Percentiles rank a stretch among this genome's conserved stretches.
Evolutionary conservation across 2,113 vertebrate genomes (phyloP).

Genomic region (Phalacrocorax aristotelis): DNA sequence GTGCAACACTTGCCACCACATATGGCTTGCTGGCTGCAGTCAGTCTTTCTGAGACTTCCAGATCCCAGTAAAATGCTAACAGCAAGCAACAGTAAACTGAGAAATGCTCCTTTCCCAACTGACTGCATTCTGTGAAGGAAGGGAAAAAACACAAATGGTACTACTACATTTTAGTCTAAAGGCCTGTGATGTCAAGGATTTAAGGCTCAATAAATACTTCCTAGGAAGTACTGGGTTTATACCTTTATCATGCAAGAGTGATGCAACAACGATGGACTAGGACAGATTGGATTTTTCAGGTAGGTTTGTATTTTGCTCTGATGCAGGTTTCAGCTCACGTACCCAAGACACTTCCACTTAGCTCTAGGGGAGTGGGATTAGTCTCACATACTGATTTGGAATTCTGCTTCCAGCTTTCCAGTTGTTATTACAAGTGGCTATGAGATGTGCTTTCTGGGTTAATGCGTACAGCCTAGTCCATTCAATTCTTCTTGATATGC

Average conservation of each 20-base stretch:
- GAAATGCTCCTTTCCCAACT: neutral
- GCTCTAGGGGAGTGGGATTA: neutral
- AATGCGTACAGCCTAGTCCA: neutral
- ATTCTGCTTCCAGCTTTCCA: neutral
- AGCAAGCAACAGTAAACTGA: neutral
- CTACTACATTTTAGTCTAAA: neutral
- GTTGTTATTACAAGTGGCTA: neutral
- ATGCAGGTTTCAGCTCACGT: neutral
- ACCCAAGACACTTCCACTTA: neutral
- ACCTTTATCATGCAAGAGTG: neutral
- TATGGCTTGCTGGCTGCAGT: neutral
- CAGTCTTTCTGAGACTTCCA: neutral
- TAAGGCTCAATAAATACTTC: neutral
- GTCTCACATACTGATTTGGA: neutral
- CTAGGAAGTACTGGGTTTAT: neutral
- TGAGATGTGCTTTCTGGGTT: neutral
- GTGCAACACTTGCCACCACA: neutral
- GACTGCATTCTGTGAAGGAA: neutral
- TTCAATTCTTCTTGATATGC: neutral
- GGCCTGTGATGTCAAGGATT: neutral
- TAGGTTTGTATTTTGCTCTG: neutral
- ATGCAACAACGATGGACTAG: neutral
- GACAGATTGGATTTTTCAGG: neutral
- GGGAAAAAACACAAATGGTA: neutral
- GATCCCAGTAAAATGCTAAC: neutral